These are phyloP conservation scores for Apolygus lucorum DNA, from an alignment of 1,140 invertebrate species.

Conservation along the genomic window DNA sequence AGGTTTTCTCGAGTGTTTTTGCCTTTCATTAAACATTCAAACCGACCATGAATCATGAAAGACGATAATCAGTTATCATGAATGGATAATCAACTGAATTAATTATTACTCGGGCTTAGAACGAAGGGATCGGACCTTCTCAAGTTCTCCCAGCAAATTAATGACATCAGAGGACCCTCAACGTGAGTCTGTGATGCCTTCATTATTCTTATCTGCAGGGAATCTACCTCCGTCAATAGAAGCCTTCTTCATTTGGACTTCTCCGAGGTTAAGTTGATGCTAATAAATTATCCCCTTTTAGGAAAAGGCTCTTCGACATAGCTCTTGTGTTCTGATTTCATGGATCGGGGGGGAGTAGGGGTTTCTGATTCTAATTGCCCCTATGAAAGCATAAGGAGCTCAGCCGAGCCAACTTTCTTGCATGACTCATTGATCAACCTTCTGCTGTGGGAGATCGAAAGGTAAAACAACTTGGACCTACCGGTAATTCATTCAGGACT, in stretches of 20 bases:
- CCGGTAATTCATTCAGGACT: too few relatives aligned
- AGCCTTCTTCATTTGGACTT: conserved; percentile 6
- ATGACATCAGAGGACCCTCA: neutral
- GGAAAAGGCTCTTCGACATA: neutral
- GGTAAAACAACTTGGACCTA: too few relatives aligned
- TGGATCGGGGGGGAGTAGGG: too few relatives aligned
- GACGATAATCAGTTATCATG: conserved; percentile 1
- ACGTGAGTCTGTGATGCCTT: neutral
- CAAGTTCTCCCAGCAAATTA: neutral
- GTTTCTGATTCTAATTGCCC: neutral
- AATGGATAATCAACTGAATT: conserved; percentile 6
- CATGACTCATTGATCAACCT: too few relatives aligned
- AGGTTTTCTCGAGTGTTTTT: too few relatives aligned
- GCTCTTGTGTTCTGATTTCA: neutral
- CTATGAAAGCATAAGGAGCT: too few relatives aligned
- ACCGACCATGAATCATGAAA: neutral
- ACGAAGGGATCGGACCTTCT: neutral
- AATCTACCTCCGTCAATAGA: conserved; percentile 2
- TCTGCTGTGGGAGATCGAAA: too few relatives aligned
- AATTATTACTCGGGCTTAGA: neutral
- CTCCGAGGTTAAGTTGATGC: neutral
- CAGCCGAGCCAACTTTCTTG: too few relatives aligned
- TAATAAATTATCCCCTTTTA: neutral
- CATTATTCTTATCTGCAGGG: conserved; percentile 5
- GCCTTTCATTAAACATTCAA: neutral